Evolutionary conservation across 1,140 invertebrate genomes (phyloP).

Genomic region (Spodoptera frugiperda): DNA sequence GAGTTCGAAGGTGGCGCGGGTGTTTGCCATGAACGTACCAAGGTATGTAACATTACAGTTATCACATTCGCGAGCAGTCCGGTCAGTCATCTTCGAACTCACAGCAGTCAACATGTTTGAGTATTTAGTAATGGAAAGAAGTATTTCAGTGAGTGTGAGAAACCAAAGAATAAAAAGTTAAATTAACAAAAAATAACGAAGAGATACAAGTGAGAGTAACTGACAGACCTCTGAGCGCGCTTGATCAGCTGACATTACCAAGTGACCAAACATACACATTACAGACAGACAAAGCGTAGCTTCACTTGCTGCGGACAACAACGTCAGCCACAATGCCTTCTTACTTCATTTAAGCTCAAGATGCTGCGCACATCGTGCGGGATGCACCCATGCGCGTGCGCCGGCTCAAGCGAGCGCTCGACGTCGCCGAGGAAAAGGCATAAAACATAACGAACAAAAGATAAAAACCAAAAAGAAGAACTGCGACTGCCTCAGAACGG

Average conservation of each 20-base stretch:
- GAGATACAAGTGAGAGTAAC: conserved; percentile 47
- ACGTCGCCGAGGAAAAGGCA: conserved; percentile 41
- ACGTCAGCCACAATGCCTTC: conserved; percentile 7
- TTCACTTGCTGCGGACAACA: not conserved
- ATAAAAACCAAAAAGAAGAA: conserved; percentile 66
- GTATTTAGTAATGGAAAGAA: conserved; percentile 69
- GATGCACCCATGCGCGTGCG: not conserved
- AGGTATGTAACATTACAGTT: not conserved
- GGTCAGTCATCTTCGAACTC: conserved; percentile 58
- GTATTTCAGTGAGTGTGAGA: conserved; percentile 64
- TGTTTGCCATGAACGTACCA: not conserved
- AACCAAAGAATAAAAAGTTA: conserved; percentile 57
- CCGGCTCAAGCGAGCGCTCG: conserved; percentile 48
- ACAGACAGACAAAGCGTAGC: conserved; percentile 12
- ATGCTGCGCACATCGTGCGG: conserved; percentile 13
- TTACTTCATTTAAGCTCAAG: not conserved
- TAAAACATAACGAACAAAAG: conserved; percentile 57
- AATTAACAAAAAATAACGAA: conserved; percentile 56
- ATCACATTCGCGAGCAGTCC: not conserved
- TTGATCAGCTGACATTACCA: conserved; percentile 26
- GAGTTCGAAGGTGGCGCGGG: not conserved
- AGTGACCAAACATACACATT: too few relatives aligned
- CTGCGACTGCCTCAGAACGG: conserved; percentile 83
- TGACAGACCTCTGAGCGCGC: conserved; percentile 56
- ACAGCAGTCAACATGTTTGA: conserved; percentile 54